Evolutionary conservation across 2,113 vertebrate genomes (phyloP).

Genomic region (Heterocephalus glaber): DNA sequence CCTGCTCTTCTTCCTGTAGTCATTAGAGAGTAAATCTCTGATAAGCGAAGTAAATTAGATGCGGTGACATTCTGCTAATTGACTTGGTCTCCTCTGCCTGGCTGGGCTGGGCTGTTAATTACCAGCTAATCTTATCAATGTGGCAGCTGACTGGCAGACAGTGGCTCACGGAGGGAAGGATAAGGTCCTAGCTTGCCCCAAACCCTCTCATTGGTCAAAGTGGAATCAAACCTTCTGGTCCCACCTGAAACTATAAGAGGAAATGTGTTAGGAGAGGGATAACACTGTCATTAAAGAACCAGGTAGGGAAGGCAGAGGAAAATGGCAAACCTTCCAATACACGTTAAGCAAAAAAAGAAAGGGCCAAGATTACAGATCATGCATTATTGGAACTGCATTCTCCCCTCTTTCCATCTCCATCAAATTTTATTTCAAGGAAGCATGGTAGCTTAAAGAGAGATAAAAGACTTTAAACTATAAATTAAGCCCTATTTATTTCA

Average conservation of each 20-base stretch:
- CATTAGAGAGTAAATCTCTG: constrained; percentile 88
- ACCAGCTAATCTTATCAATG: constrained; percentile 97
- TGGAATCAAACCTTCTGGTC: constrained; percentile 53
- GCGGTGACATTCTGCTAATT: constrained; percentile 93
- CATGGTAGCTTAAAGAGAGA: constrained; percentile 57
- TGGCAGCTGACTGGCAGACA: constrained; percentile 84
- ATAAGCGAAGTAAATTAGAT: constrained; percentile 93
- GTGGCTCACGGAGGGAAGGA: constrained; percentile 13
- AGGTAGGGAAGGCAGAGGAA: background rate
- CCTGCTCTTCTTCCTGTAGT: constrained; percentile 82
- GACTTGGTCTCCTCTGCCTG: constrained; percentile 86
- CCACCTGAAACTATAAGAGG: constrained; percentile 63
- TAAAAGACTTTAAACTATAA: constrained; percentile 70
- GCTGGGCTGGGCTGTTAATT: constrained; percentile 95
- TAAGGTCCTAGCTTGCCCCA: background rate
- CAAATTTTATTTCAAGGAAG: constrained; percentile 62
- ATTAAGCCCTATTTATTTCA: constrained; percentile 59
- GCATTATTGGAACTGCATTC: constrained; percentile 63
- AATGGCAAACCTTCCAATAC: background rate
- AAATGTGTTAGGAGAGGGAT: constrained; percentile 26
- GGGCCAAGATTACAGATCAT: constrained; percentile 44
- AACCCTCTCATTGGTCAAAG: background rate
- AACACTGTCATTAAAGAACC: constrained; percentile 32
- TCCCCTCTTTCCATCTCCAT: constrained; percentile 69
- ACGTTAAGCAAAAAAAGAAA: background rate